These are phyloP conservation scores for Apotomis turbidana DNA, from an alignment of 2,888 invertebrate species.

Conservation along the genomic window DNA sequence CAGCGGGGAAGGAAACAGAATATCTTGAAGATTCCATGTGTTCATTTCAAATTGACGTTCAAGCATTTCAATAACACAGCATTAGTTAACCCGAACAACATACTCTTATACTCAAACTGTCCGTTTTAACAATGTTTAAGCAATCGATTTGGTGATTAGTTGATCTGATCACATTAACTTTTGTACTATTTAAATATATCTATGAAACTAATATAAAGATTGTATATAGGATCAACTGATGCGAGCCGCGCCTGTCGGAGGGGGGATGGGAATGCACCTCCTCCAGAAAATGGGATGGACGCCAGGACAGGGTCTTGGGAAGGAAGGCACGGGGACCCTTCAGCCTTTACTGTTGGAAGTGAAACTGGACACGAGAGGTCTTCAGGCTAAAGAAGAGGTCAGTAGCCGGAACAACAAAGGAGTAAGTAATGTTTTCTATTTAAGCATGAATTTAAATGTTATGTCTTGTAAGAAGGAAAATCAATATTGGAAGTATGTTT, in stretches of 20 bases:
- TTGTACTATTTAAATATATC: neutral
- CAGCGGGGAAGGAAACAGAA: slow-evolving; percentile 43
- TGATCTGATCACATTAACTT: neutral
- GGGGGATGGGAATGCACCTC: slow-evolving; percentile 98
- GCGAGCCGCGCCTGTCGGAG: slow-evolving; percentile 94
- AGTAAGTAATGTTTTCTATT: slow-evolving; percentile 57
- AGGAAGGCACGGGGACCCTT: slow-evolving; percentile 95
- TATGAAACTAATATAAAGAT: slow-evolving; percentile 13
- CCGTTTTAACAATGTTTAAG: neutral
- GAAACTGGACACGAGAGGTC: slow-evolving; percentile 97
- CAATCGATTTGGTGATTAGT: neutral
- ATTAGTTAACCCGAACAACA: neutral
- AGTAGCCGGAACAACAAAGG: slow-evolving; percentile 63
- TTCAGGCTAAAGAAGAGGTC: slow-evolving; percentile 90
- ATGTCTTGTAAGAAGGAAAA: no score
- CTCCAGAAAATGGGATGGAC: slow-evolving; percentile 99
- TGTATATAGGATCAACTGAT: slow-evolving; percentile 92
- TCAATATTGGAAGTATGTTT: no score
- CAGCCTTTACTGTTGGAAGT: slow-evolving; percentile 96
- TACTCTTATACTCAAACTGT: no score
- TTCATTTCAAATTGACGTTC: neutral
- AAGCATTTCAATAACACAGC: neutral
- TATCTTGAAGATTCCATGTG: neutral
- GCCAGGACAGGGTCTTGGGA: slow-evolving; percentile 98
- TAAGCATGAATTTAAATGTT: neutral